Percentiles rank a stretch among this genome's conserved stretches.
phyloP scores from a whole-genome alignment of 2,113 vertebrate species.

The Chunga burmeisteri region DNA sequence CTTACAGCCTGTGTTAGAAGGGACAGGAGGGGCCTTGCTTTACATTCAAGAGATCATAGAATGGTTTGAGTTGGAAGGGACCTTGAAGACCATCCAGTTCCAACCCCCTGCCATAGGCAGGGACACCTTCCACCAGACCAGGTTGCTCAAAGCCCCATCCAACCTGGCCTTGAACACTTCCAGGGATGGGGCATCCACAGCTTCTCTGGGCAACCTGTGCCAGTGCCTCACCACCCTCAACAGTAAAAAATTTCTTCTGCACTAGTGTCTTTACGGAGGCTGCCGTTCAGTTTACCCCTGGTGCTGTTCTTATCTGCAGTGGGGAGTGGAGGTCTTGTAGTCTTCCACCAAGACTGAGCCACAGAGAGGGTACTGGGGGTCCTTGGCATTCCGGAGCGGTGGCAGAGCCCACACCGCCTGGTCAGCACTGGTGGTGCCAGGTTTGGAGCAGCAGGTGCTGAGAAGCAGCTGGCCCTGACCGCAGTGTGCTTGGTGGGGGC shows the following conservation, averaged over 20 bases:
- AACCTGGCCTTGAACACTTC: too few relatives aligned
- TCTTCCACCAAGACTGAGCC: too few relatives aligned
- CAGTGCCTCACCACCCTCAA: too few relatives aligned
- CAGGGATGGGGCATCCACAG: too few relatives aligned
- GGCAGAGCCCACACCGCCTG: fast-evolving
- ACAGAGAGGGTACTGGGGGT: neutral
- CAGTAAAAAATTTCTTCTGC: too few relatives aligned
- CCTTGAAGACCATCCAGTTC: too few relatives aligned
- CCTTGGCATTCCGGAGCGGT: fast-evolving
- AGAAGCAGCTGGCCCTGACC: neutral
- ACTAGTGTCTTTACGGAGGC: neutral
- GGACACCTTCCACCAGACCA: too few relatives aligned
- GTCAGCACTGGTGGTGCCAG: fast-evolving
- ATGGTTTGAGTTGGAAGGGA: too few relatives aligned
- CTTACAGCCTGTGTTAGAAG: neutral
- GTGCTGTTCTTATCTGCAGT: neutral
- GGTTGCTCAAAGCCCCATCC: too few relatives aligned
- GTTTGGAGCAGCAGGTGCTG: neutral
- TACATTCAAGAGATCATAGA: neutral
- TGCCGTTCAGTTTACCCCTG: fast-evolving
- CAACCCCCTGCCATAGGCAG: too few relatives aligned
- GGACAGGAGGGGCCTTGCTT: neutral
- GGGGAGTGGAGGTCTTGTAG: neutral
- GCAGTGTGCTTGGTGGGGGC: fast-evolving
- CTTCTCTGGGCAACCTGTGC: too few relatives aligned